phyloP scores from a whole-genome alignment of 2,797 vertebrate genomes.

The Hapalemur alaotrensis region DNA sequence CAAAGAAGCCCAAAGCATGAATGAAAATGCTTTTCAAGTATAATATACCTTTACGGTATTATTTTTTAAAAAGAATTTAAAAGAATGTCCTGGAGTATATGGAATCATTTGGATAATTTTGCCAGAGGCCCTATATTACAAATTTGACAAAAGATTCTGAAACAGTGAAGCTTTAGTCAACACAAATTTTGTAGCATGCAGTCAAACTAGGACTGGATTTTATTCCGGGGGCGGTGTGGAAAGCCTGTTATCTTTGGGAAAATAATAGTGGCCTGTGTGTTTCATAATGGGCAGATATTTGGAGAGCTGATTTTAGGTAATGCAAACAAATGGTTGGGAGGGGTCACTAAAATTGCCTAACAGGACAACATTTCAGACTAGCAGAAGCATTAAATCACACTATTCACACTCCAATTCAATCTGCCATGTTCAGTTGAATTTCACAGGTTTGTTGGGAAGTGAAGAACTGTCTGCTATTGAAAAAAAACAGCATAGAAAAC shows the following conservation, averaged over 20 bases:
- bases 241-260: neutral
- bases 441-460: slow-evolving; percentile 76
- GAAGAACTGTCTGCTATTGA: slow-evolving; percentile 61
- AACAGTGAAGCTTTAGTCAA: neutral
- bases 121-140: neutral
- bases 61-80: neutral
- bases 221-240: no score
- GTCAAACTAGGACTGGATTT: neutral
- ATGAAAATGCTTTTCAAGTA: neutral
- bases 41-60: neutral
- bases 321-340: neutral
- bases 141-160: neutral
- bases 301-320: neutral
- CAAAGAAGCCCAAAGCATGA: neutral
- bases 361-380: neutral
- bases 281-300: neutral
- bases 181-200: neutral
- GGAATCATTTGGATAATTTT: neutral
- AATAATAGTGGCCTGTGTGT: neutral
- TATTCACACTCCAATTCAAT: slow-evolving; percentile 58
- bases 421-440: slow-evolving; percentile 70
- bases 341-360: neutral
- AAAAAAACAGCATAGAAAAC: neutral
- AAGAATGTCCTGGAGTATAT: neutral
- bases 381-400: neutral